These are phyloP conservation scores for Siniperca scherzeri DNA, from an alignment of 2,797 vertebrate genomes.

Conservation along the genomic window DNA sequence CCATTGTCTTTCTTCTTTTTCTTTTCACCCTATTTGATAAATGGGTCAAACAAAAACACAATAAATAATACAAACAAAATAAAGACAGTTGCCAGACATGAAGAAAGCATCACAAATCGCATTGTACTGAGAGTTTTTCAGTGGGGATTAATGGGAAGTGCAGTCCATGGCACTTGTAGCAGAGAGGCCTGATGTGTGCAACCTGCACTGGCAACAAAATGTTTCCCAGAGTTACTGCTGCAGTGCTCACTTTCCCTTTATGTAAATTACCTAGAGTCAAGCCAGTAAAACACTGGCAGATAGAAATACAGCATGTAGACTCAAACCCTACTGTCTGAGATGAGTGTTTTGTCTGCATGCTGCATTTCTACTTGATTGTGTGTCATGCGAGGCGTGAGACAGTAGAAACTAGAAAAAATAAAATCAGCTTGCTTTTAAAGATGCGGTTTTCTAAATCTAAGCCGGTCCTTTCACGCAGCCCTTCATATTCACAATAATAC, in stretches of 20 bases:
- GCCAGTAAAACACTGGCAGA: slow-evolving; percentile 46
- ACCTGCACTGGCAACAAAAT: slow-evolving; percentile 66
- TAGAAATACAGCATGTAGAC: slow-evolving; percentile 54
- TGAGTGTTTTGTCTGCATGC: slow-evolving; percentile 25
- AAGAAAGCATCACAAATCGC: slow-evolving; percentile 67
- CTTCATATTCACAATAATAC: slow-evolving; percentile 83
- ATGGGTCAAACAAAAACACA: slow-evolving; percentile 69
- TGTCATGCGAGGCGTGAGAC: slow-evolving; percentile 62
- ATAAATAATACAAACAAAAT: slow-evolving; percentile 78
- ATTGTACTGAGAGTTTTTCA: slow-evolving; percentile 47
- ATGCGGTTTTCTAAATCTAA: slow-evolving; percentile 74
- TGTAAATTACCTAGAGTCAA: slow-evolving; percentile 26
- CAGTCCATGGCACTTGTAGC: slow-evolving; percentile 71
- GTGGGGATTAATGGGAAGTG: slow-evolving; percentile 60
- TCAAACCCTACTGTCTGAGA: slow-evolving; percentile 4
- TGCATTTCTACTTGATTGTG: slow-evolving; percentile 68
- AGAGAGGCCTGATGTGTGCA: slow-evolving; percentile 68
- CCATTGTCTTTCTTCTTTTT: slow-evolving; percentile 47
- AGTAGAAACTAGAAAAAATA: slow-evolving; percentile 61
- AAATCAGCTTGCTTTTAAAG: slow-evolving; percentile 61
- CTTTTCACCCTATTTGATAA: slow-evolving; percentile 40
- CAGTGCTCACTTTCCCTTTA: slow-evolving; percentile 63
- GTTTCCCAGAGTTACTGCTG: slow-evolving; percentile 76
- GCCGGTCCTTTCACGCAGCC: slow-evolving; percentile 77
- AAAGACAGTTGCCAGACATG: slow-evolving; percentile 66